Base-by-base conservation (phyloP, 2,888 invertebrate genomes). In the Shargacucullia verbasci region DNA sequence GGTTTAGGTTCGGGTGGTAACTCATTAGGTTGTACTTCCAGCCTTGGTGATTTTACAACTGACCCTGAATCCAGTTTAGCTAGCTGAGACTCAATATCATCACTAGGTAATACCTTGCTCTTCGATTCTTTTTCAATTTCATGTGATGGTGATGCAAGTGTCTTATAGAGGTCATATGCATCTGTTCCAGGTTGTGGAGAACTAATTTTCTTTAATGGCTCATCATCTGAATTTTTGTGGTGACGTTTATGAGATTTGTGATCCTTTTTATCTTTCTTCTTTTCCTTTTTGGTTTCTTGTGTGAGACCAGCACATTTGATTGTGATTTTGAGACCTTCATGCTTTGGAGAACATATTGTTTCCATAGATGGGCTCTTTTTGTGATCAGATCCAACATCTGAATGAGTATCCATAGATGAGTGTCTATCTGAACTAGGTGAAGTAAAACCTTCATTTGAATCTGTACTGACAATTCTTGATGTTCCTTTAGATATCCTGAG, bases 401-500 rank as follows among this genome's bases (percentile, higher is more conserved):
- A 87, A 80, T 92, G 93, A 34, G 84, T 89, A 62, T 94, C 94
- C 79, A 94, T 74, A 49, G 93, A 94, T 40, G 94, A 94, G 84
- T 94, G 91, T 70, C 94, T 87, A 59, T 94, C 94, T 65, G 94
- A 92, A 63, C 90, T 90, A 52, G 95, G 95, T 47, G 95, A 95
- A 69, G 94, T 95, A 45, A 94, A 92, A 47, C 95, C 94, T 82
- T 95, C 95, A 90, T 95, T 95, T 56, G 95, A 95, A 79, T 95
- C 95, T 48, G 95, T 95, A 80, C 95, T 95, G 53, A 95, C 95
- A 82, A 95, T 94, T 71, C 95, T 94, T 46, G 95, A 95, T 55
- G 95, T 95, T 47, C 95, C 95, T 90, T 98, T 97, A 71, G 97
- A 98, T 95, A 98, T 98, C 90, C 98, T 95, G 68, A 98, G 92